phyloP scores from a whole-genome alignment of 2,113 vertebrate species.

The Halcyon senegalensis region DNA sequence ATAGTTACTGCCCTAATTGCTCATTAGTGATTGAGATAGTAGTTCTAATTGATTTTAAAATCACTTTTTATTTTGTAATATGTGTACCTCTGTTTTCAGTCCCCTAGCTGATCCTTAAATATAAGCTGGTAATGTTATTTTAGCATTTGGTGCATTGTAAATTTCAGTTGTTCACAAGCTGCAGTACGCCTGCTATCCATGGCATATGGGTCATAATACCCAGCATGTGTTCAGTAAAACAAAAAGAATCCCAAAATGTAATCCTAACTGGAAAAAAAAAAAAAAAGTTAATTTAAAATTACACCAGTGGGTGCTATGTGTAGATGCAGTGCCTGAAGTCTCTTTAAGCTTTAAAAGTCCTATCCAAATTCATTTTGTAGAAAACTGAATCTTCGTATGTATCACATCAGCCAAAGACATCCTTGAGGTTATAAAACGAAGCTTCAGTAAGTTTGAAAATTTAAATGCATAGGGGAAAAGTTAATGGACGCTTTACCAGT shows the following conservation, averaged over 20 bases:
- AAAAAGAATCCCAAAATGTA: not conserved
- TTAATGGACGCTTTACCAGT: not conserved
- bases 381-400: not conserved
- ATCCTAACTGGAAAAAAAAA: not conserved
- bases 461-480: not conserved
- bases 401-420: not conserved
- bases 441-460: not conserved
- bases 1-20: not conserved
- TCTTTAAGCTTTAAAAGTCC: not conserved
- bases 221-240: not conserved
- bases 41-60: not conserved
- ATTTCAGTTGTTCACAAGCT: not conserved
- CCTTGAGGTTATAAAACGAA: not conserved
- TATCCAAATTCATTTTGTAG: not conserved
- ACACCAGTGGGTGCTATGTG: not conserved
- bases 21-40: not conserved
- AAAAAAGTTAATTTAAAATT: not conserved
- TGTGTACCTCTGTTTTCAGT: not conserved
- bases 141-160: not conserved
- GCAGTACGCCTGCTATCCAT: not conserved
- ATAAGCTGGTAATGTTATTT: not conserved
- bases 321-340: not conserved
- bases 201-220: not conserved
- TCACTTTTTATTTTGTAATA: not conserved
- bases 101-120: not conserved